Conservation (phyloP, 2,797 vertebrate species). For the Peromyscus aztecus region DNA sequence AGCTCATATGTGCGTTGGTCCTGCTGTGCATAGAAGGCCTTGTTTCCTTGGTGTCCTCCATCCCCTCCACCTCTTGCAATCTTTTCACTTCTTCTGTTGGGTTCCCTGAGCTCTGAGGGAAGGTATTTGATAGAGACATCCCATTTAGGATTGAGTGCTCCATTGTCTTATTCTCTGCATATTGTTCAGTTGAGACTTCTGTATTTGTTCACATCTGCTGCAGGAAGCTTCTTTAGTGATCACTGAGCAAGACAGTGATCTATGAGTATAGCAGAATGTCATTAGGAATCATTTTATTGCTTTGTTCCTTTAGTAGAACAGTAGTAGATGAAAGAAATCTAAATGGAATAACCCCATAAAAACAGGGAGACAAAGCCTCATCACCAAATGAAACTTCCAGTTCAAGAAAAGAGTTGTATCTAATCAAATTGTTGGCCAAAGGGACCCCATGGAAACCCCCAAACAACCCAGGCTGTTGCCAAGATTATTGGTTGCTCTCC, state of each 20-base stretch:
- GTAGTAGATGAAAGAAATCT: not conserved
- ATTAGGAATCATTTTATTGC: not conserved
- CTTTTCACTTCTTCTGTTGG: not conserved
- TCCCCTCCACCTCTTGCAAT: too few relatives aligned
- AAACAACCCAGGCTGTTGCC: too few relatives aligned
- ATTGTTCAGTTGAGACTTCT: not conserved
- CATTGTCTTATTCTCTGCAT: not conserved
- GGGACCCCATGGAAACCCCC: too few relatives aligned
- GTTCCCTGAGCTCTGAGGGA: not conserved
- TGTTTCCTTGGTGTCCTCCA: too few relatives aligned
- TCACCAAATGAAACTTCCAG: not conserved
- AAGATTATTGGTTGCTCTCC: too few relatives aligned
- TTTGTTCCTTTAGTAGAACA: not conserved
- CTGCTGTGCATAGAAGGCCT: too few relatives aligned
- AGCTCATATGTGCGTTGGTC: too few relatives aligned
- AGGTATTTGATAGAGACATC: not conserved
- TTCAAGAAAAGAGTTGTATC: not conserved
- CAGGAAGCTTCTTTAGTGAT: not conserved
- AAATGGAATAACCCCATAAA: not conserved
- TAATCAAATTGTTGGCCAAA: not conserved
- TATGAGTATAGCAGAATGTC: not conserved
- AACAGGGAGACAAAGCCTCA: not conserved
- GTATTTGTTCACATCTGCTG: too few relatives aligned
- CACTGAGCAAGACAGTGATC: not conserved
- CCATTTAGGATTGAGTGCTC: not conserved